Evolutionary conservation across 2,797 vertebrate genomes (phyloP).

Genomic region (Spatula clypeata): DNA sequence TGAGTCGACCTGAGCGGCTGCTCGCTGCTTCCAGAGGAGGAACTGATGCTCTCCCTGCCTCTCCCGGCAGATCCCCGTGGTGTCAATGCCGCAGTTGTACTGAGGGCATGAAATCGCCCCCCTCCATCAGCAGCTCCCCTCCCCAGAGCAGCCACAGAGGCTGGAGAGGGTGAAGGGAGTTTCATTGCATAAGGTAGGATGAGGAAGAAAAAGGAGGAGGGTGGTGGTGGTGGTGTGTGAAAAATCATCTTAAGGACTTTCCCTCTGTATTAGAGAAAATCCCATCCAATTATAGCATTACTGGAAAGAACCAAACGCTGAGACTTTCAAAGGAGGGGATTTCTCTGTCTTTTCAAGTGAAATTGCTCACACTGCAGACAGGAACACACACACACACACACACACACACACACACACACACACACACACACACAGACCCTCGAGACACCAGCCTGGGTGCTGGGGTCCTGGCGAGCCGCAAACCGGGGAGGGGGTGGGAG

Average conservation of each 20-base stretch:
- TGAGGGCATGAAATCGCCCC: neutral
- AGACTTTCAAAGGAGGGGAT: constrained; percentile 74
- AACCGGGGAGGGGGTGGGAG: neutral
- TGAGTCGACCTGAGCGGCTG: neutral
- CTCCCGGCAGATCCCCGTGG: neutral
- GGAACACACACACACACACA: constrained; percentile 39
- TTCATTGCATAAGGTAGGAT: constrained; percentile 31
- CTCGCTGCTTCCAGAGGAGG: neutral
- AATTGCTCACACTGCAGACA: constrained; percentile 60
- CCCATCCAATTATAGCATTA: constrained; percentile 81
- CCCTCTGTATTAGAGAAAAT: constrained; percentile 80
- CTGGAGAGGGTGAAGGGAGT: neutral
- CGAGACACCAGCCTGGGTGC: rapidly evolving
- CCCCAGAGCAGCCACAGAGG: neutral
- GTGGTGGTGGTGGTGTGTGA: constrained; percentile 41
- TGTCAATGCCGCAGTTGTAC: neutral
- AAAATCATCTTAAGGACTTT: constrained; percentile 78
- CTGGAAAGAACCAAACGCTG: constrained; percentile 55
- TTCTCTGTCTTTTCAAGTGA: constrained; percentile 74
- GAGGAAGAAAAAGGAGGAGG: neutral
- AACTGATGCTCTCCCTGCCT: neutral
- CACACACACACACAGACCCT: neutral
- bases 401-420: neutral
- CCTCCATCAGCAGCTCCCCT: neutral
- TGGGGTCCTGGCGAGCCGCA: neutral